These are phyloP conservation scores for Hirudinaria manillensis DNA, from an alignment of 2,888 invertebrate genomes.

Conservation along the genomic window DNA sequence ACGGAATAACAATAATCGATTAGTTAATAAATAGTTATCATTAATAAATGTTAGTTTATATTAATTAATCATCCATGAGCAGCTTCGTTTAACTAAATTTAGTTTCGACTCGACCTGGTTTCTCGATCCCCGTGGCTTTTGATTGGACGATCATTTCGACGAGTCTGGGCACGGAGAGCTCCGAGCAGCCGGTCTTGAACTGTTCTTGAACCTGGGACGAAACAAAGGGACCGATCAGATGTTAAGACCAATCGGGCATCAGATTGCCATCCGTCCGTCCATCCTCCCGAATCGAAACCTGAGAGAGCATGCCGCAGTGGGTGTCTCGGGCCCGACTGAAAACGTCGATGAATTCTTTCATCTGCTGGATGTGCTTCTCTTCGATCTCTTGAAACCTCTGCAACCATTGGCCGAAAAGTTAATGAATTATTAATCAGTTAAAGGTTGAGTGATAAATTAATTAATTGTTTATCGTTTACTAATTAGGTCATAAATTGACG, in stretches of 20 bases:
- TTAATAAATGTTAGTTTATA: background rate
- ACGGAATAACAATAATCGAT: background rate
- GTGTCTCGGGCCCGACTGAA: slow-evolving; percentile 69
- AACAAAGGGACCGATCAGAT: slow-evolving; percentile 33
- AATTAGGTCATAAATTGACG: slow-evolving; percentile 42
- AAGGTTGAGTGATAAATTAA: background rate
- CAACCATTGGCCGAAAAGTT: background rate
- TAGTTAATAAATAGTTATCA: background rate
- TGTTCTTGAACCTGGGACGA: slow-evolving; percentile 83
- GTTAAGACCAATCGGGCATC: no score
- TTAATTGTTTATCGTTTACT: background rate
- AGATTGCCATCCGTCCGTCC: background rate
- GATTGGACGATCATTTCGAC: slow-evolving; percentile 83
- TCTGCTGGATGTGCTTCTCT: slow-evolving; percentile 81
- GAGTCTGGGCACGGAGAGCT: slow-evolving; percentile 84
- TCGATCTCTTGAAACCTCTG: slow-evolving; percentile 83
- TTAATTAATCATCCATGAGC: background rate
- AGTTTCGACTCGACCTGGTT: slow-evolving; percentile 61
- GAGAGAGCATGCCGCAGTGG: slow-evolving; percentile 61
- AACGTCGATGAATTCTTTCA: slow-evolving; percentile 86
- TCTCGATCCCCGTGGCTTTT: slow-evolving; percentile 86
- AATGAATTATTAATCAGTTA: slow-evolving; percentile 5
- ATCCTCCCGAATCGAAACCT: background rate
- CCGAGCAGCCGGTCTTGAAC: slow-evolving; percentile 81
- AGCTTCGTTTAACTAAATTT: no score